Percentiles rank a stretch among this genome's conserved stretches.
These are phyloP conservation scores for Heliangelus exortis DNA, from an alignment of 2,797 vertebrate genomes.

Conservation along the genomic window DNA sequence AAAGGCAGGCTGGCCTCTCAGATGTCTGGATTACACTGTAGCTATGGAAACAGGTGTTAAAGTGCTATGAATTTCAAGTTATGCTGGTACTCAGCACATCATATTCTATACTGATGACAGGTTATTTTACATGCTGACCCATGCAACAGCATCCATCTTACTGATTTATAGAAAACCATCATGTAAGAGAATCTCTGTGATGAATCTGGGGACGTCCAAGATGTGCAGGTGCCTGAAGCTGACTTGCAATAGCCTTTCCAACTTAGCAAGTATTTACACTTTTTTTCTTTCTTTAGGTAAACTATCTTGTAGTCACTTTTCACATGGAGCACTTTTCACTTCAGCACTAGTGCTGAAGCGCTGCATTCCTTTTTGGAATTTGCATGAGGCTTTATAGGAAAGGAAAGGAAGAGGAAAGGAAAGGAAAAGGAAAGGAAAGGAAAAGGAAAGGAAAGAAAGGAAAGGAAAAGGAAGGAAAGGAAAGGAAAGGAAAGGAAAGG, in stretches of 20 bases:
- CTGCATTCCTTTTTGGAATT: background rate
- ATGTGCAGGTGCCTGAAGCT: background rate
- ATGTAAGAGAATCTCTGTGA: background rate
- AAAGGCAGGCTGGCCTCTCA: conserved; percentile 78
- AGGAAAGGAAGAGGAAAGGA: too few relatives aligned
- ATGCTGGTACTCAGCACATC: conserved; percentile 78
- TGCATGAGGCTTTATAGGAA: background rate
- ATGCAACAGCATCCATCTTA: conserved; percentile 52
- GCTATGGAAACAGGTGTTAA: conserved; percentile 88
- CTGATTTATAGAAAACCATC: conserved; percentile 58
- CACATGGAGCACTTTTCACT: too few relatives aligned
- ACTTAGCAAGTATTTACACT: rapidly evolving
- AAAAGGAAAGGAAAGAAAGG: background rate
- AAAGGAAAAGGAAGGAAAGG: too few relatives aligned
- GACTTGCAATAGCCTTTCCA: background rate
- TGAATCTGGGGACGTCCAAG: background rate
- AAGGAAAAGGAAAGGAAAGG: background rate
- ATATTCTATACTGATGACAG: conserved; percentile 68
- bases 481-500: background rate
- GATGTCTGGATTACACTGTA: conserved; percentile 84
- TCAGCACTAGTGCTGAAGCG: background rate
- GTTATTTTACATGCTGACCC: conserved; percentile 79
- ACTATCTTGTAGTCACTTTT: background rate
- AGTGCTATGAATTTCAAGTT: conserved; percentile 83
- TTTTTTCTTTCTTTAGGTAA: background rate